Evolutionary conservation across 2,797 vertebrate species (phyloP).

Genomic region (Pelodytes ibericus): DNA sequence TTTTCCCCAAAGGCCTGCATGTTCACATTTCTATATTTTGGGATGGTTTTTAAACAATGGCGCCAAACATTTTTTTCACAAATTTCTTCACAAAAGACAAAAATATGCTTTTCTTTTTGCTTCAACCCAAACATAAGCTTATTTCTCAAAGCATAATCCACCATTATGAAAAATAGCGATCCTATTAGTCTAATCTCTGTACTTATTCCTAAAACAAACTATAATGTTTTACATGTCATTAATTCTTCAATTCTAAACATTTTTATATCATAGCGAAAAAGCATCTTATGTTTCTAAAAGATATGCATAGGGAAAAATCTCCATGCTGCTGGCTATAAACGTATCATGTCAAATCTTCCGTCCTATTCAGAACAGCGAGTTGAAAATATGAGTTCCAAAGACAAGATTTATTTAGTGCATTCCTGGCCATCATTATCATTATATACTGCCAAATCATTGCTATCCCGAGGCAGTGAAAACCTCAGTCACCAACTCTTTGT

Average conservation of each 20-base stretch:
- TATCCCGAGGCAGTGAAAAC: slow-evolving; percentile 65
- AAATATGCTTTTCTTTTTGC: too few species aligned
- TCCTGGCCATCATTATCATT: slow-evolving; percentile 64
- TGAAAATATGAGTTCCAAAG: slow-evolving; percentile 59
- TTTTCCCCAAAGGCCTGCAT: too few species aligned
- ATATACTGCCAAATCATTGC: slow-evolving; percentile 63
- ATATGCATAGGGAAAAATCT: slow-evolving; percentile 43
- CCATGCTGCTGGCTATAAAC: slow-evolving; percentile 51
- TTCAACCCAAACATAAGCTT: too few species aligned
- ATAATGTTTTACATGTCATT: slow-evolving; percentile 48
- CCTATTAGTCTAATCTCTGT: too few species aligned
- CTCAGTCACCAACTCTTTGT: slow-evolving; percentile 67
- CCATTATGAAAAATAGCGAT: too few species aligned
- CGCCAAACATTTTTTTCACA: too few species aligned
- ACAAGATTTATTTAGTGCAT: slow-evolving; percentile 63
- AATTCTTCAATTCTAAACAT: slow-evolving; percentile 38
- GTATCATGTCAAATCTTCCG: slow-evolving; percentile 56
- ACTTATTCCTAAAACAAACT: slow-evolving; percentile 22
- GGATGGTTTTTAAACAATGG: too few species aligned
- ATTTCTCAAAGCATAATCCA: too few species aligned
- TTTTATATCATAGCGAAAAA: slow-evolving; percentile 18
- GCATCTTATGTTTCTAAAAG: slow-evolving; percentile 18
- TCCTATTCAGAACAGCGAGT: slow-evolving; percentile 50
- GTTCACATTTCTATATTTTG: too few species aligned
- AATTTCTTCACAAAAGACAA: too few species aligned